These are phyloP conservation scores for Alsophila aescularia DNA, from an alignment of 2,888 invertebrate species.

Conservation along the genomic window DNA sequence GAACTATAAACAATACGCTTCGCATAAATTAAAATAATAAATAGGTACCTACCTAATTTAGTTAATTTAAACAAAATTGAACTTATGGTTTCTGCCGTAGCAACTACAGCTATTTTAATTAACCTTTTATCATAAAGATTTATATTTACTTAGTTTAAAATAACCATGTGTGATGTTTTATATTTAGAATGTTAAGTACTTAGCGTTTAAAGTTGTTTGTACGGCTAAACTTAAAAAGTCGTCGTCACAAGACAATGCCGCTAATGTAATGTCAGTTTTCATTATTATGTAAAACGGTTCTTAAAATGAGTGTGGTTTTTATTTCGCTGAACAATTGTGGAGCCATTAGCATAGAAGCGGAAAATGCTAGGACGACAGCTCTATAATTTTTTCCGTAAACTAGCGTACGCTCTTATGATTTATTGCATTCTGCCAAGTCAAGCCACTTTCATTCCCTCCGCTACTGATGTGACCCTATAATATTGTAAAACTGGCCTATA, in stretches of 20 bases:
- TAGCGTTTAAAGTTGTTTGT: background rate
- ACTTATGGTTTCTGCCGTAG: background rate
- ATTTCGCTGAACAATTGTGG: slow-evolving; percentile 44
- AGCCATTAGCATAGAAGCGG: slow-evolving; percentile 45
- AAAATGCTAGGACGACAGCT: slow-evolving; percentile 14
- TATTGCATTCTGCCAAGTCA: too few relatives aligned
- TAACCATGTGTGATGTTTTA: slow-evolving; percentile 18
- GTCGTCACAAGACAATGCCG: slow-evolving; percentile 8
- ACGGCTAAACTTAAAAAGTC: slow-evolving; percentile 6
- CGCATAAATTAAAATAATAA: too few relatives aligned
- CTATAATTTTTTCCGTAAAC: background rate
- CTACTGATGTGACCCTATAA: too few relatives aligned
- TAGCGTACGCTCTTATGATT: too few relatives aligned
- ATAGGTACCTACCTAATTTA: background rate
- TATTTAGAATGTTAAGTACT: slow-evolving; percentile 5
- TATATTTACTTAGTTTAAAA: slow-evolving; percentile 9
- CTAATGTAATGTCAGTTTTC: slow-evolving; percentile 34
- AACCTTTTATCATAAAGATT: background rate
- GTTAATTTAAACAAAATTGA: background rate
- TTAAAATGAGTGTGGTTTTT: slow-evolving; percentile 39
- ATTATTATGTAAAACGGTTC: slow-evolving; percentile 48
- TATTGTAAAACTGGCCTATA: too few relatives aligned
- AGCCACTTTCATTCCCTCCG: too few relatives aligned
- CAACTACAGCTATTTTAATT: background rate
- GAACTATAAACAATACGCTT: too few relatives aligned